A percentile compares a stretch with the other conserved stretches of the same genome.
phyloP scores from a whole-genome alignment of 1,140 invertebrate species.

The Matsumurasca onukii region DNA sequence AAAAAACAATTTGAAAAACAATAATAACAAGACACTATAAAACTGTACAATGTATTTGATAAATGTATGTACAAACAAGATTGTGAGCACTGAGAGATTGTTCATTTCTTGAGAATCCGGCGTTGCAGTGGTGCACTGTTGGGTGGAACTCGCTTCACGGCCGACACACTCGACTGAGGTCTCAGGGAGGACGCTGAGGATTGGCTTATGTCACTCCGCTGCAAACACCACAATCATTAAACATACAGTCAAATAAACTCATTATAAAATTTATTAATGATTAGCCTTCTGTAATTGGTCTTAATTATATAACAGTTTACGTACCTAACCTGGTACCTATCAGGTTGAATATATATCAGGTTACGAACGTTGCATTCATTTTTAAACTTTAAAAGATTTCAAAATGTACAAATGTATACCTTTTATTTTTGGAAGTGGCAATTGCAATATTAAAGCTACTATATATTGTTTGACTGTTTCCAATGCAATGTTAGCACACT shows the following conservation, averaged over 20 bases:
- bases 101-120: background rate
- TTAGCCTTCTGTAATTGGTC: no score
- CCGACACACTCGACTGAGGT: background rate
- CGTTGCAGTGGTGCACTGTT: conserved; percentile 8
- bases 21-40: conserved; percentile 15
- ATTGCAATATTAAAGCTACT: no score
- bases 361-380: no score
- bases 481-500: background rate
- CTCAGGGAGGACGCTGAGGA: conserved; percentile 1
- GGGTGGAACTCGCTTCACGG: background rate
- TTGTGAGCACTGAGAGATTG: conserved; percentile 8
- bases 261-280: no score
- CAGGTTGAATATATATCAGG: no score
- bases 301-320: no score
- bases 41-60: conserved; percentile 12
- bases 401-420: no score
- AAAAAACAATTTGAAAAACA: background rate
- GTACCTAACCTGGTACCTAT: no score
- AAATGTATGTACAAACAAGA: background rate
- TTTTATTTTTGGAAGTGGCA: no score
- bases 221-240: background rate
- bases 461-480: no score
- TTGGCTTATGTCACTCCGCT: conserved; percentile 19
- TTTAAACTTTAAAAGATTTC: no score
- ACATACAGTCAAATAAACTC: no score